Base-by-base conservation (phyloP, 2,888 invertebrate genomes). In the Xanthia togata region DNA sequence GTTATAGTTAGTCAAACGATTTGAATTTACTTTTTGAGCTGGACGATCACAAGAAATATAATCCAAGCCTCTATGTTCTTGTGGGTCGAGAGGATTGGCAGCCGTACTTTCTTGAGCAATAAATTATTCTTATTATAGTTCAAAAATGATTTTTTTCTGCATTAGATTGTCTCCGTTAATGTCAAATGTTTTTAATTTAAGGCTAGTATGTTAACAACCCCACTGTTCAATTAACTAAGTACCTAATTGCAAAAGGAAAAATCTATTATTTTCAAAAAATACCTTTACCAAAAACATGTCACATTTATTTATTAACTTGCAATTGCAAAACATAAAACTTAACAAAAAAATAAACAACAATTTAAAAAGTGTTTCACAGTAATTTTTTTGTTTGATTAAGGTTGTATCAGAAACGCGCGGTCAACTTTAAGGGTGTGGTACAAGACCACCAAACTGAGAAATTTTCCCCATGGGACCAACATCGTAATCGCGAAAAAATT, bases 21-120 rank as follows among this genome's bases (percentile, higher is more conserved):
- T 59, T 53, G n/a, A 26, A 79, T 70, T 70, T 6, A 35, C 26
- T 76, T 70, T 70, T 70, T 76, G 31, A 67, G 14, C 2, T 38
- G 26, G 8, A 9, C 8, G 35, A 1, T 26, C 17, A 23, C 11
- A 64, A 76, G 55, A 64, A 76, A 2, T 12, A 55, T 26, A 17
- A 1, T 4, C 8, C 11, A 20, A 38, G 4, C 17, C 8, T 44
- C 5, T 17, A 9, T 17, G 4, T 35, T 44, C 23, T 14, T 41
- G 9, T 38, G 6, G 2, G 14, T 6, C 2, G 38, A 73, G 26
- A 73, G 11, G 5, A 47, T 8, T 31, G 14, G 11, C 38, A 44
- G 44, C 5, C 5, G 20, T 4, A 41, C 26, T 41, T 26, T 64
- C 20, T 11, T 57, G 31, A 31, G 6, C 6, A 26, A 57, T 57